Conservation (phyloP, 2,888 invertebrate species). For the Hyles lineata region DNA sequence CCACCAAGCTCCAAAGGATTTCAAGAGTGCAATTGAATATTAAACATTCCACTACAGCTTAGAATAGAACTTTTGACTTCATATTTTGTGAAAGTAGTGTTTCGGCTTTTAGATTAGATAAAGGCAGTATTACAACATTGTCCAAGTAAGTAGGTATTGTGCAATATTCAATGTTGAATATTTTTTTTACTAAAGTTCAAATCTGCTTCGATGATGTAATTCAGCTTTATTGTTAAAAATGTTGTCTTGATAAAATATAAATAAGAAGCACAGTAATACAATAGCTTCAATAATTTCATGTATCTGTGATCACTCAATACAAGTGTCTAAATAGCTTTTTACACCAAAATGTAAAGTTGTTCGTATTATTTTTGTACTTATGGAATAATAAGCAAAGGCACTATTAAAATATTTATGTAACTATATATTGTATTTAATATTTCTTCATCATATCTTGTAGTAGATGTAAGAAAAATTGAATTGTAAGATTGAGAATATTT, state of each 20-base stretch:
- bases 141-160: constrained; percentile 30
- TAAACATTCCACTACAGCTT: constrained; percentile 67
- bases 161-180: constrained; percentile 22
- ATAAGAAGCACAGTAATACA: constrained; percentile 1
- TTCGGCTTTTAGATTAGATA: constrained; percentile 27
- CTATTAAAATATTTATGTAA: constrained; percentile 29
- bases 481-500: constrained; percentile 64
- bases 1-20: constrained; percentile 75
- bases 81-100: constrained; percentile 18
- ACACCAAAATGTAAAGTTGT: constrained; percentile 36
- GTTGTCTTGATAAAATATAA: constrained; percentile 13
- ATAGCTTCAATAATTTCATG: constrained; percentile 41
- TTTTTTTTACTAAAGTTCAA: neutral
- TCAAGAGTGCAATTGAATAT: constrained; percentile 78
- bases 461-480: constrained; percentile 37
- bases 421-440: constrained; percentile 23
- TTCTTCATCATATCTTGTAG: constrained; percentile 46
- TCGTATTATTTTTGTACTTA: constrained; percentile 54
- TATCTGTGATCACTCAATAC: constrained; percentile 51
- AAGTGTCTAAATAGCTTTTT: constrained; percentile 47
- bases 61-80: constrained; percentile 38
- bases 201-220: constrained; percentile 21
- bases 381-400: constrained; percentile 39
- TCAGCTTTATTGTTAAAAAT: constrained; percentile 8
- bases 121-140: constrained; percentile 39